Base-by-base conservation (phyloP, 2,113 vertebrate genomes). In the Takifugu bimaculatus region DNA sequence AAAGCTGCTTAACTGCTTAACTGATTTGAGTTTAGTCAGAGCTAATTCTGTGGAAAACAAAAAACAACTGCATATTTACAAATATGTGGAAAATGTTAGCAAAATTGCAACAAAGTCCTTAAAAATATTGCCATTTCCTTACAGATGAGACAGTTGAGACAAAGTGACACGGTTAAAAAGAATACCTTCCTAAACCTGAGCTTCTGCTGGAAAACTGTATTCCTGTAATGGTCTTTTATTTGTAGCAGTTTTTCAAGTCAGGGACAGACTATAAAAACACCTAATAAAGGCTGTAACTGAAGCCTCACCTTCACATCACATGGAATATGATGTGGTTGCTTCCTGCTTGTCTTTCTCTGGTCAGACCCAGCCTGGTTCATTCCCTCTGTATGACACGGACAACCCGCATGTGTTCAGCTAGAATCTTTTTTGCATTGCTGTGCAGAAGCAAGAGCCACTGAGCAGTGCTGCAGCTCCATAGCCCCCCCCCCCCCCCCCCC, bases 381-480 rank as follows among this genome's bases (percentile, higher is more conserved):
- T 13, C 6, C 3, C 43, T 2, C 44, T 6, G 44, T 15, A 49
- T 20, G 13, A 15, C 14, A 2, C 47, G n/a, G 44, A 12, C 11
- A 13, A 4, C 12, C 44, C 14, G 45, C 50, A 49, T 57, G 35
- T 42, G 51, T 28, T 65, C 1, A 6, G 35, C 63, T 44, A 4
- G 10, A 10, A 13, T 15, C 15, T 20, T 55, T 43, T 50, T 3
- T 52, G 65, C 54, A 44, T 15, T 3, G 47, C 73, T 65, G 0
- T 69, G 70, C 64, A 65, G 60, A 25, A 68, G 54, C 57, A 65
- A 53, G 51, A 53, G 68, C 81, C 79, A 87, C 79, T 83, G 82
- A 51, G 77, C 79, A 79, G 42, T 65, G 44, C 26, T 57, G 14
- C 32, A 50, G 32, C 54, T 66, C 26, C 54, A 58, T 68, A 4